Conservation (phyloP, 2,888 invertebrate species). For the Leptopilina syphax region DNA sequence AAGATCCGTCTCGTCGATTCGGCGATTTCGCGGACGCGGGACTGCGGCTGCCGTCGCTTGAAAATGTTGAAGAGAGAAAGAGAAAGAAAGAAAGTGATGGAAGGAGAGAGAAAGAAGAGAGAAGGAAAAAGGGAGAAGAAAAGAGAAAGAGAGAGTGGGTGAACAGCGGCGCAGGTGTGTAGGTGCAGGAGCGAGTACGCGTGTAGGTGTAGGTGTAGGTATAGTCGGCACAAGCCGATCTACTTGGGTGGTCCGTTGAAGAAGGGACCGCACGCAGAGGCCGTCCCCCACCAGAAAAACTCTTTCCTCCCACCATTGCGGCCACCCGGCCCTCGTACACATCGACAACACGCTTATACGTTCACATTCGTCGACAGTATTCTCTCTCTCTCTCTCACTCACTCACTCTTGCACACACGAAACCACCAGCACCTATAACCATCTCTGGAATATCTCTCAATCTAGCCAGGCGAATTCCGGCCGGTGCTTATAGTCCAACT, state of each 20-base stretch:
- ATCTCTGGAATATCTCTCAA: slow-evolving; percentile 75
- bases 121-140: no score
- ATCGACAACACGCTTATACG: slow-evolving; percentile 46
- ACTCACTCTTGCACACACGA: neutral
- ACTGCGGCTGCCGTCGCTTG: slow-evolving; percentile 40
- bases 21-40: slow-evolving; percentile 49
- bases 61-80: slow-evolving; percentile 19
- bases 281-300: slow-evolving; percentile 74
- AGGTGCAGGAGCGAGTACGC: slow-evolving; percentile 55
- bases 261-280: slow-evolving; percentile 76
- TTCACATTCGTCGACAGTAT: slow-evolving; percentile 40
- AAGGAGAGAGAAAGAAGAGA: neutral
- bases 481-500: slow-evolving; percentile 63
- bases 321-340: slow-evolving; percentile 61
- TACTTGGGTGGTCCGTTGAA: slow-evolving; percentile 76
- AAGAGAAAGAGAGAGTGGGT: slow-evolving; percentile 30
- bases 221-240: slow-evolving; percentile 70
- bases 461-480: slow-evolving; percentile 74
- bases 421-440: slow-evolving; percentile 58
- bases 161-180: slow-evolving; percentile 44
- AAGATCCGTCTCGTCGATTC: slow-evolving; percentile 54
- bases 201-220: slow-evolving; percentile 61
- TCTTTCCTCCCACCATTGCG: slow-evolving; percentile 58
- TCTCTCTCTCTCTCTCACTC: neutral
- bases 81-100: slow-evolving; percentile 22